Evolutionary conservation across 1,140 invertebrate species (phyloP).

Genomic region (Panagrolaimus sp.): DNA sequence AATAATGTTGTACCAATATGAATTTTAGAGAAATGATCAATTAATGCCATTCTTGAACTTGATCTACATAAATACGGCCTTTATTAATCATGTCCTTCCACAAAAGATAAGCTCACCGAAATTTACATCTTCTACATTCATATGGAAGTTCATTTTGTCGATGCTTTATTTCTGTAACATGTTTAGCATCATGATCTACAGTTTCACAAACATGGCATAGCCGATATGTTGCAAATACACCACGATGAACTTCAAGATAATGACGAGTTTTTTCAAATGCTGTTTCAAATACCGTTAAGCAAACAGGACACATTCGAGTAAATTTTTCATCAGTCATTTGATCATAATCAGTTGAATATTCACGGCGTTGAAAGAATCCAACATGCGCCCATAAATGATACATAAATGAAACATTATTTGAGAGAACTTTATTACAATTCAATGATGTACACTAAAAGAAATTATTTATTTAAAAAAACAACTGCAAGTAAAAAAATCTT

Average conservation of each 20-base stretch:
- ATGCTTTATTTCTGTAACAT: not conserved
- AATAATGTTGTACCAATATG: slow-evolving; percentile 13
- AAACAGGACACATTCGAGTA: not conserved
- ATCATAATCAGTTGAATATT: not conserved
- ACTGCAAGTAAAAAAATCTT: not conserved
- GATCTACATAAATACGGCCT: slow-evolving; percentile 13
- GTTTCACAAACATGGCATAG: slow-evolving; percentile 5
- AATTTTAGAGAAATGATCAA: slow-evolving; percentile 17
- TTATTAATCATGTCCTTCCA: not conserved
- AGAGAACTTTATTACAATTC: slow-evolving; percentile 14
- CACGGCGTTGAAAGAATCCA: not conserved
- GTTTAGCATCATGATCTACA: not conserved
- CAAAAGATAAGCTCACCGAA: not conserved
- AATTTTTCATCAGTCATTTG: not conserved
- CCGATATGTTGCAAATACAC: not conserved
- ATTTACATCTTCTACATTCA: slow-evolving; percentile 19
- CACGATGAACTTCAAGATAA: slow-evolving; percentile 1
- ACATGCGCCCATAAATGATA: slow-evolving; percentile 26
- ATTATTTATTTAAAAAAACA: not conserved
- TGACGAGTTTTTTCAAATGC: slow-evolving; percentile 8
- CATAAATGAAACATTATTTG: slow-evolving; percentile 24
- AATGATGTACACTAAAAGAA: slow-evolving; percentile 22
- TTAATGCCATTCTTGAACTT: slow-evolving; percentile 6
- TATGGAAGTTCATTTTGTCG: not conserved
- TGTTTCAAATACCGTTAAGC: slow-evolving; percentile 9